Conservation (phyloP, 2,113 vertebrate genomes). For the Pithys albifrons region DNA sequence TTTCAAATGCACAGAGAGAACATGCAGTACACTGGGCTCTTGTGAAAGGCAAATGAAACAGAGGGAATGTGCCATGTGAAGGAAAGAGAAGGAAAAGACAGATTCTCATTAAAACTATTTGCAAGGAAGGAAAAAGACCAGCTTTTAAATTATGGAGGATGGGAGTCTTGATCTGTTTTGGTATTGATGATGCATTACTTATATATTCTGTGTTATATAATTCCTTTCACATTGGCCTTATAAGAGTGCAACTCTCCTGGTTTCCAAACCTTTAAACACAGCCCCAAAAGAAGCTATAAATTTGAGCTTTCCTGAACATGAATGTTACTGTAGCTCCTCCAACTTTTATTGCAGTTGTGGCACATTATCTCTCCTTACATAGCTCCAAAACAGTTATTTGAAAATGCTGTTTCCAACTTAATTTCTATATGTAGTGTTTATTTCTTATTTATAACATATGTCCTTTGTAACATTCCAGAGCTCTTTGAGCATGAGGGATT, state of each 20-base stretch:
- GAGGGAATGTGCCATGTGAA: background rate
- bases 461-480: background rate
- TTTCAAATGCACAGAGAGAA: background rate
- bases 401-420: background rate
- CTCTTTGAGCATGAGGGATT: background rate
- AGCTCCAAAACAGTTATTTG: background rate
- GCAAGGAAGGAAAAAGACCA: background rate
- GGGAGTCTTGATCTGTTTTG: background rate
- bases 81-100: background rate
- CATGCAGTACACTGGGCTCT: background rate
- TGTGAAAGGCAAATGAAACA: background rate
- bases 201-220: background rate
- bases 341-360: constrained; percentile 8
- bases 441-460: constrained; percentile 24
- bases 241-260: background rate
- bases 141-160: background rate
- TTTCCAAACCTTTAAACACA: background rate
- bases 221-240: background rate
- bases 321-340: background rate
- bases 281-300: background rate
- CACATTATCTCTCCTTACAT: background rate
- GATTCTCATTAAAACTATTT: background rate
- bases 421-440: background rate
- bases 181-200: background rate
- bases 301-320: background rate